Percentiles rank a stretch among this genome's conserved stretches.
Conservation (phyloP, 2,113 vertebrate species). For the Macroglossus sobrinus region DNA sequence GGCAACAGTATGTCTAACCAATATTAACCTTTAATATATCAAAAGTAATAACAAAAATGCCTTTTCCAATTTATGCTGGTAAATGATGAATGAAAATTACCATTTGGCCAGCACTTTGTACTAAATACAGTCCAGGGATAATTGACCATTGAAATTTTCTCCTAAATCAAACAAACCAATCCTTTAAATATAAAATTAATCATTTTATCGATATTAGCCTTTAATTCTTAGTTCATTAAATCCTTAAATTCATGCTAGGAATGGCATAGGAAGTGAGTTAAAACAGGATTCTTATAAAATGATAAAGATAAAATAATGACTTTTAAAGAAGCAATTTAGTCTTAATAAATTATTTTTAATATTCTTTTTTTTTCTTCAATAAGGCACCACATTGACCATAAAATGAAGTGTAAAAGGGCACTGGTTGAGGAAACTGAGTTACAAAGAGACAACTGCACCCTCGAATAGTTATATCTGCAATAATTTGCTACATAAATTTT, state of each 20-base stretch:
- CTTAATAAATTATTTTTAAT: conserved; percentile 86
- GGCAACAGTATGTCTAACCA: conserved; percentile 69
- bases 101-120: conserved; percentile 71
- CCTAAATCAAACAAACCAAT: conserved; percentile 83
- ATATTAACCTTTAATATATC: conserved; percentile 69
- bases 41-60: conserved; percentile 79
- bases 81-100: conserved; percentile 71
- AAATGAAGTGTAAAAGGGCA: conserved; percentile 79
- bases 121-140: conserved; percentile 79
- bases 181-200: conserved; percentile 82
- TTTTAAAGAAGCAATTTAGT: conserved; percentile 85
- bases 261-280: conserved; percentile 83
- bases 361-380: conserved; percentile 82
- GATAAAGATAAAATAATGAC: conserved; percentile 81
- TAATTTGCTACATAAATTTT: conserved; percentile 84
- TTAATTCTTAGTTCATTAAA: conserved; percentile 82
- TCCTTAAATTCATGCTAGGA: conserved; percentile 79
- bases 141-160: conserved; percentile 78
- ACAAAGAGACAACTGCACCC: conserved; percentile 75
- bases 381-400: conserved; percentile 79
- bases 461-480: conserved; percentile 78
- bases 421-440: conserved; percentile 78
- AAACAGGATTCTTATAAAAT: conserved; percentile 82
- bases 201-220: conserved; percentile 82
- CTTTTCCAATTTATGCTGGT: conserved; percentile 70